These are phyloP conservation scores for Conus betulinus DNA, from an alignment of 1,140 invertebrate species.

Conservation along the genomic window DNA sequence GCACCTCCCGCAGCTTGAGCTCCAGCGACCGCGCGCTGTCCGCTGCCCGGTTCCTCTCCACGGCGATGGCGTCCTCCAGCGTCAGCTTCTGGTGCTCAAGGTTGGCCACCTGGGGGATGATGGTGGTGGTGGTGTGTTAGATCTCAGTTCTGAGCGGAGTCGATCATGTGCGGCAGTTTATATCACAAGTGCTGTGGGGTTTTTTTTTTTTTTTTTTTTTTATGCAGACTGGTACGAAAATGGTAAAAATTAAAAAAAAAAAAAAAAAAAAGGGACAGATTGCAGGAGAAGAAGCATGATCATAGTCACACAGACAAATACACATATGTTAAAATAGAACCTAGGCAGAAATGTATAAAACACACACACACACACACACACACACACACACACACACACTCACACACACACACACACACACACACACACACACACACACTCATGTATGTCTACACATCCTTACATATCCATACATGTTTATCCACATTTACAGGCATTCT, in stretches of 20 bases:
- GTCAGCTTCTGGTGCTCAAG: conserved; percentile 57
- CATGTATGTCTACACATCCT: background rate
- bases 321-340: too few relatives aligned
- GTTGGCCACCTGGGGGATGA: conserved; percentile 49
- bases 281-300: too few relatives aligned
- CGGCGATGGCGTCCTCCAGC: conserved; percentile 53
- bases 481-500: background rate
- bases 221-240: too few relatives aligned
- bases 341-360: too few relatives aligned
- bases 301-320: too few relatives aligned
- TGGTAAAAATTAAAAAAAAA: too few relatives aligned
- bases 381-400: background rate
- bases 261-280: too few relatives aligned
- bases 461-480: background rate
- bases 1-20: conserved; percentile 59
- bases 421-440: conserved; percentile 3
- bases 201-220: too few relatives aligned
- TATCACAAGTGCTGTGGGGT: too few relatives aligned
- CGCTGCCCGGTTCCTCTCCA: conserved; percentile 50
- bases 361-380: background rate
- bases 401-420: conserved; percentile 9
- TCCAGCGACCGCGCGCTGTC: conserved; percentile 58
- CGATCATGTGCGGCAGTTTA: too few relatives aligned
- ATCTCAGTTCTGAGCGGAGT: too few relatives aligned
- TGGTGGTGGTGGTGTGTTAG: too few relatives aligned